Conservation (phyloP, 2,797 vertebrate species). For the Gadopsis marmoratus region DNA sequence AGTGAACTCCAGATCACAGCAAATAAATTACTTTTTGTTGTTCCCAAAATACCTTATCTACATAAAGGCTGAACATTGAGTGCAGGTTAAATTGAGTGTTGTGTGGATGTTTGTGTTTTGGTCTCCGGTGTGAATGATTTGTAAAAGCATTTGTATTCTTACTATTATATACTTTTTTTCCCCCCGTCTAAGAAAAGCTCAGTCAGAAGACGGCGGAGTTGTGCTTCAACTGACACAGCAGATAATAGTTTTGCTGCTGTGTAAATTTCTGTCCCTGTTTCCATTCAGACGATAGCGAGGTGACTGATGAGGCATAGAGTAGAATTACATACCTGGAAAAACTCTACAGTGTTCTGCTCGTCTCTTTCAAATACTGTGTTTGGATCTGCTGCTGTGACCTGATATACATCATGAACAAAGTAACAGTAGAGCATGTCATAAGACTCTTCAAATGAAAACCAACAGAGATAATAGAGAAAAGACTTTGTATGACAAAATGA, state of each 20-base stretch:
- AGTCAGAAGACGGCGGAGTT: conserved; percentile 22
- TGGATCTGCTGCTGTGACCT: conserved; percentile 42
- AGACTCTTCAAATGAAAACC: too few species aligned
- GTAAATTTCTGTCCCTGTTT: conserved; percentile 41
- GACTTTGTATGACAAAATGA: conserved; percentile 14
- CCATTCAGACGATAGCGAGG: conserved; percentile 24
- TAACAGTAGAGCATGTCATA: background rate
- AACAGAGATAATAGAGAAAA: too few species aligned
- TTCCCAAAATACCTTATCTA: conserved; percentile 8
- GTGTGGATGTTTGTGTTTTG: conserved; percentile 16
- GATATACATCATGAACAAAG: conserved; percentile 29
- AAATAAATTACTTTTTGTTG: conserved; percentile 16
- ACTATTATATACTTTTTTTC: background rate
- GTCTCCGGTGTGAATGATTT: background rate
- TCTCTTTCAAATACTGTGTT: conserved; percentile 37
- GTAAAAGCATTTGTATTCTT: conserved; percentile 26
- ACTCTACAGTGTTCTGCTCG: conserved; percentile 4
- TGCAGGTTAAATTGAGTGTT: conserved; percentile 3
- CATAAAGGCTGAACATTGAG: conserved; percentile 30
- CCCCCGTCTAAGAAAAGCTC: background rate
- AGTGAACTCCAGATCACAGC: conserved; percentile 25
- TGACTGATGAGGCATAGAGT: conserved; percentile 56
- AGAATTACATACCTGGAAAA: conserved; percentile 53
- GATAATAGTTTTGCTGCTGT: conserved; percentile 54
- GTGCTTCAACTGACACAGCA: conserved; percentile 42